phyloP scores from a whole-genome alignment of 2,113 vertebrate species.

The rabbit (Oryctolagus cuniculus) region DNA sequence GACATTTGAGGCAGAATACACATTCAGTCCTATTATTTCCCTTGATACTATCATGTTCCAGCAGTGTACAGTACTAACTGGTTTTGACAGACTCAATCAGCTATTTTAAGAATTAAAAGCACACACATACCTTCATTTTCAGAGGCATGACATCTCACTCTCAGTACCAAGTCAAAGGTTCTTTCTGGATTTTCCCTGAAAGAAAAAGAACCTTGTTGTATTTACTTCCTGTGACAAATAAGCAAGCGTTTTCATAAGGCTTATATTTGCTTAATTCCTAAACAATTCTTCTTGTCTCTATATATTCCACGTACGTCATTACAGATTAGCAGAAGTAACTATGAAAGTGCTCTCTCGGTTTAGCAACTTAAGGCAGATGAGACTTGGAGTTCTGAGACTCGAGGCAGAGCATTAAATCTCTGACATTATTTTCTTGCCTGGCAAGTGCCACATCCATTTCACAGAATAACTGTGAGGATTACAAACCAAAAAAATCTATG shows the following conservation, averaged over 20 bases:
- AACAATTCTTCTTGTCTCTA: not conserved
- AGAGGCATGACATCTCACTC: constrained; percentile 94
- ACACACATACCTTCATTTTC: constrained; percentile 94
- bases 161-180: constrained; percentile 96
- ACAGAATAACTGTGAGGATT: not conserved
- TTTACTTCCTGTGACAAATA: not conserved
- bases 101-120: not conserved
- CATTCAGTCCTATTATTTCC: not conserved
- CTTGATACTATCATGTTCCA: not conserved
- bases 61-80: not conserved
- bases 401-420: not conserved
- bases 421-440: not conserved
- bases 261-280: constrained; percentile 5
- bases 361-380: not conserved
- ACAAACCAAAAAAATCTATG: not conserved
- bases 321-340: not conserved
- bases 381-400: not conserved
- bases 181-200: constrained; percentile 96
- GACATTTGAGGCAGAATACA: not conserved
- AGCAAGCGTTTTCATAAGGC: not conserved
- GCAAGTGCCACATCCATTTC: not conserved
- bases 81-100: not conserved
- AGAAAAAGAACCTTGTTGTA: constrained; percentile 61
- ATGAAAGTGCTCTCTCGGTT: not conserved
- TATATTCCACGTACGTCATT: not conserved